Base-by-base conservation (phyloP, 2,888 invertebrate genomes). In the Macrophya alboannulata region DNA sequence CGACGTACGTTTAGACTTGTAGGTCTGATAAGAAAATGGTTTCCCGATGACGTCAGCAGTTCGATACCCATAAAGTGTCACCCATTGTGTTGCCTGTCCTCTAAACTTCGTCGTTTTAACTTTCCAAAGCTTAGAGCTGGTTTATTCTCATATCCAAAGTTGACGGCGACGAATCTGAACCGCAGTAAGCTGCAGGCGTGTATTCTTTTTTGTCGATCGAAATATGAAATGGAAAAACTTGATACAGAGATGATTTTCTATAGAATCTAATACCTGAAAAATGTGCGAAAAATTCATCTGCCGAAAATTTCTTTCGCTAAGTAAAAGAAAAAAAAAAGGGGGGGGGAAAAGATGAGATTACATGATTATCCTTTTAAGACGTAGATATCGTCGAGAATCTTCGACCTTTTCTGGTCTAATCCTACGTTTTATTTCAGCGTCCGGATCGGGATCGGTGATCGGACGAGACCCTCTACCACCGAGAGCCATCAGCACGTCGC, bases 381-480 rank as follows among this genome's bases (percentile, higher is more conserved):
- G n/a, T 74, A 10, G 15, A 68, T 68, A 68, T 68, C 17, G 68
- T 37, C 17, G 68, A 62, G n/a, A 68, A 37, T 72, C 15, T 72
- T 62, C 37, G 40, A 62, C 40, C 40, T 8, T 17, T n/a, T 37
- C n/a, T 25, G 21, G 43, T 40, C 59, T 81, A 81, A 81, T 86
- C 86, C 43, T 77, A 86, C 77, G 86, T 85, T 87, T 89, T 85
- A 89, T 95, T 95, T 71, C 95, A 97, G 97, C 96, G 92, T 97
- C 96, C 89, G 96, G 96, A 94, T 96, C 96, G 90, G 96, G 96
- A 92, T 95, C 95, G 92, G 95, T 95, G 93, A 95, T 95, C 92
- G 95, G 95, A 88, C 94, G 95, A 91, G 95, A 95, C 91, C 94
- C 94, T 51, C 91, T 94, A 86, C 93, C 94, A 89, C 95, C 94